These are phyloP conservation scores for Florisuga fusca DNA, from an alignment of 2,797 vertebrate genomes.

Conservation along the genomic window DNA sequence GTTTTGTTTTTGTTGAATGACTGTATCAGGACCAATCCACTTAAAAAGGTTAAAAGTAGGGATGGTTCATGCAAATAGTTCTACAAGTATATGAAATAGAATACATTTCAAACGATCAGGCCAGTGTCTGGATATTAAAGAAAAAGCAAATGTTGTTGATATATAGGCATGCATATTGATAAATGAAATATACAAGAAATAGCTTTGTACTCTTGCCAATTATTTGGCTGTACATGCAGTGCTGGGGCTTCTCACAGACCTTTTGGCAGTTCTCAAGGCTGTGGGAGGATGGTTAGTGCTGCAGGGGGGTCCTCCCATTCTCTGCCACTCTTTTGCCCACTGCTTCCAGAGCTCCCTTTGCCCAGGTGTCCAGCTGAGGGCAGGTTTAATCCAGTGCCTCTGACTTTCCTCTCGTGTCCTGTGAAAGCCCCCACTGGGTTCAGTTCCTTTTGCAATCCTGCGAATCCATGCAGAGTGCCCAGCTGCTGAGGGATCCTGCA, in stretches of 20 bases:
- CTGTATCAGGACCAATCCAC: neutral
- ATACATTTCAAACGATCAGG: neutral
- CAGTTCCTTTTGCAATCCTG: neutral
- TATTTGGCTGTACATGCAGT: too few species aligned
- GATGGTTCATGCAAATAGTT: neutral
- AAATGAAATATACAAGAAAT: neutral
- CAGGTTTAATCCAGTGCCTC: neutral
- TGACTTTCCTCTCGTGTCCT: neutral
- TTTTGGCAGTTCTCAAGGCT: neutral
- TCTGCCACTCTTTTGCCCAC: neutral
- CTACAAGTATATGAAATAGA: neutral
- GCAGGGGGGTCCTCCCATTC: neutral
- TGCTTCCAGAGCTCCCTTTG: neutral
- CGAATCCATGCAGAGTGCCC: neutral
- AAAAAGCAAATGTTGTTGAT: neutral
- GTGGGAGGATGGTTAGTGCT: fast-evolving
- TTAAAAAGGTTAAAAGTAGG: neutral
- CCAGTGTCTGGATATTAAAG: neutral
- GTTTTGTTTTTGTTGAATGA: neutral
- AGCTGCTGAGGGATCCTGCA: neutral
- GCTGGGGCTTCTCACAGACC: neutral
- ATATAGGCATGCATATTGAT: neutral
- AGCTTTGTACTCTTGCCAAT: neutral
- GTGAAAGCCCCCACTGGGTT: neutral
- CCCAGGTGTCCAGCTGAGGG: fast-evolving